Evolutionary conservation across 2,888 invertebrate species (phyloP), one percentile per base, ranked within the genome.

Genomic region (Sesamia inferens): DNA sequence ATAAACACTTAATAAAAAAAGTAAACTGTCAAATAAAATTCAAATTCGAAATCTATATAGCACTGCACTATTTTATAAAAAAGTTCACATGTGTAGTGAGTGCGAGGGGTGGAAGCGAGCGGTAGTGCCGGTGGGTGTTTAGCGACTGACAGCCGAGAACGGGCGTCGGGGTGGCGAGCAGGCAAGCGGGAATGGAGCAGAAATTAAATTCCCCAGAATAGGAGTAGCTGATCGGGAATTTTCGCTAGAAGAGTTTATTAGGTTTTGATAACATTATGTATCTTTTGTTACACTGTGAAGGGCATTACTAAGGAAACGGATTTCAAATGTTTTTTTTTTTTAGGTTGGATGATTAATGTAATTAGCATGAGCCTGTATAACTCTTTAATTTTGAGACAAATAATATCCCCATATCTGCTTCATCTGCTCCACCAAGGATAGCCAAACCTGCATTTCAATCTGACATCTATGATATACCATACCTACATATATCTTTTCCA

Each of bases 41-140:
- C 31, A 69, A 76, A 62, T 86, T 86, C 71, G 55, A 66, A 81
- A 84, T 75, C 73, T 76, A 67, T 71, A 70, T 62, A 73, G 87
- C 90, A 94, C 91, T 91, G 89, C 91, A 94, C 93, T 90, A 83
- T 89, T 85, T 82, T 81, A 76, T 76, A 92, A 92, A 93, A 94
- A 95, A 94, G 94, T 94, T 94, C 92, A 94, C 92, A 93, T 92
- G 91, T 92, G 90, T 79, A 83, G 86, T 85, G 80, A 81, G 82
- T 78, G 85, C 76, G 82, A 55, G 83, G 84, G 78, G 84, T 65
- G 57, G 64, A 88, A 90, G 88, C 89, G 88, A 89, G 88, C 89
- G 87, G 84, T 76, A 74, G 80, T 80, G 85, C 82, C 89, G 89
- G 85, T 80, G 91, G 90, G 85, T 90, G 87, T 86, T 78, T 79